Percentiles rank a stretch among this genome's conserved stretches.
Conservation (phyloP, 2,113 vertebrate genomes). For the Cryptoleucopteryx plumbea region DNA sequence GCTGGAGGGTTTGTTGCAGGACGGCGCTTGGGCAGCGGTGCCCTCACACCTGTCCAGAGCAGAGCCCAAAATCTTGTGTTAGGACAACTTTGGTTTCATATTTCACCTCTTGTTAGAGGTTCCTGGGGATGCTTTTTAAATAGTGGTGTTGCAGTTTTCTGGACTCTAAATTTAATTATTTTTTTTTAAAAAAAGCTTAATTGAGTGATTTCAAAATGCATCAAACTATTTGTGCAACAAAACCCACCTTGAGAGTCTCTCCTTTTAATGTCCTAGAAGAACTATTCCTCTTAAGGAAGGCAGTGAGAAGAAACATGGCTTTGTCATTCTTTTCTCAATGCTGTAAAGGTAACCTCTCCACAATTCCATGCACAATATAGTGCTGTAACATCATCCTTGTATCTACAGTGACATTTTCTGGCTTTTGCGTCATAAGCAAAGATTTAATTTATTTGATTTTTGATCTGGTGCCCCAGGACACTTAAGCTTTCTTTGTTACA, state of each 20-base stretch:
- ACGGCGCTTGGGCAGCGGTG: fast-evolving
- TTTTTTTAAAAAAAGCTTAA: background rate
- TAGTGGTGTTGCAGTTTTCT: background rate
- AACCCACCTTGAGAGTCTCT: background rate
- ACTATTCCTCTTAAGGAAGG: background rate
- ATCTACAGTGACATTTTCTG: background rate
- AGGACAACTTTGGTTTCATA: background rate
- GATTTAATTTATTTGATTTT: background rate
- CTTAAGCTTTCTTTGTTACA: background rate
- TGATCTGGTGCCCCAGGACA: background rate
- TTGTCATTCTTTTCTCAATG: background rate
- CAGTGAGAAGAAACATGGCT: background rate
- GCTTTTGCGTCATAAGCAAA: background rate
- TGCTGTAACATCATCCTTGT: background rate
- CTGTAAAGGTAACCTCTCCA: background rate
- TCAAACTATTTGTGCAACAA: background rate
- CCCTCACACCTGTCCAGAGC: background rate
- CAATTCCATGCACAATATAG: background rate
- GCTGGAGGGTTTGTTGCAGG: background rate
- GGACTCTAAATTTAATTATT: background rate
- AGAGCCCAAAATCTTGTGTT: background rate
- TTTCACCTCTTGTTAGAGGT: background rate
- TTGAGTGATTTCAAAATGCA: background rate
- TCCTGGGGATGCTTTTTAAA: background rate
- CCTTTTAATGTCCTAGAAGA: background rate